These are phyloP conservation scores for Hycleus cichorii DNA, from an alignment of 1,140 invertebrate species.

Conservation along the genomic window DNA sequence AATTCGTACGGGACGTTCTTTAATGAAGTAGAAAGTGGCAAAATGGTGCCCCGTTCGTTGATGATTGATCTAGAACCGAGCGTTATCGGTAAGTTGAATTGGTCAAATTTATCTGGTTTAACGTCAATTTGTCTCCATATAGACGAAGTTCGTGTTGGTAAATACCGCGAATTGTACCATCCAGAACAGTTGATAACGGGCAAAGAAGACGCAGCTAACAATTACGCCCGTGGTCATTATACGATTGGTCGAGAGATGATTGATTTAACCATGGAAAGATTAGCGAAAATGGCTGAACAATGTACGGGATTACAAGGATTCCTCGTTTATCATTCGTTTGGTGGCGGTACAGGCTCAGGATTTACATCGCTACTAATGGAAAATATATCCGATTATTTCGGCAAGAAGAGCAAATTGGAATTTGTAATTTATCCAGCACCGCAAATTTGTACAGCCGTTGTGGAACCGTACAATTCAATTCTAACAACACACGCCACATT, in stretches of 20 bases:
- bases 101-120: no score
- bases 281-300: constrained; percentile 47
- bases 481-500: constrained; percentile 57
- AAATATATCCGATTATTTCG: constrained; percentile 63
- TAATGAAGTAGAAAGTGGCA: constrained; percentile 55
- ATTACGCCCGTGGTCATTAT: constrained; percentile 79
- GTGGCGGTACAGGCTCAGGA: constrained; percentile 84
- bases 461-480: constrained; percentile 64
- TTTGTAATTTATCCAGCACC: constrained; percentile 74
- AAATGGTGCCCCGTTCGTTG: constrained; percentile 68
- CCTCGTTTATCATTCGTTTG: constrained; percentile 81
- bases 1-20: constrained; percentile 52
- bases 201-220: constrained; percentile 78
- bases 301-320: constrained; percentile 68
- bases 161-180: constrained; percentile 65
- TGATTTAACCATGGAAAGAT: constrained; percentile 38
- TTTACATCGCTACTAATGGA: constrained; percentile 76
- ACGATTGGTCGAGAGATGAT: constrained; percentile 83
- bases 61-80: constrained; percentile 77
- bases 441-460: constrained; percentile 60
- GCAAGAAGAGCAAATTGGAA: constrained; percentile 69
- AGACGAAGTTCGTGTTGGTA: constrained; percentile 66
- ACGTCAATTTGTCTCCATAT: neutral
- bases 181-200: constrained; percentile 68
- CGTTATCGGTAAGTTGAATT: constrained; percentile 53